Conservation (phyloP, 2,888 invertebrate genomes). For the Rhingia campestris region DNA sequence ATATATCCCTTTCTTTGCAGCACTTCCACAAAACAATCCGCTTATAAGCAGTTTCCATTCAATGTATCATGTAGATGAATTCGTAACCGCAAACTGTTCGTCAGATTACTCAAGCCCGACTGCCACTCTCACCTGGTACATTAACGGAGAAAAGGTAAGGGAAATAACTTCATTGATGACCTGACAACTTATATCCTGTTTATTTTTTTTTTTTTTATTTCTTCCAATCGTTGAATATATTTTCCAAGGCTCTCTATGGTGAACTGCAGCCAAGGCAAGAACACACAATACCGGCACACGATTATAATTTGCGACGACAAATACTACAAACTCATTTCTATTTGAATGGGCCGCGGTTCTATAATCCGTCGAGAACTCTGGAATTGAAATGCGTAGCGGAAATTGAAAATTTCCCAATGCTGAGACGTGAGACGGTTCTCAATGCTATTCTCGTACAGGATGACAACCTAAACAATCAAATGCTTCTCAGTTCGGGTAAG, state of each 20-base stretch:
- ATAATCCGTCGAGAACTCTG: constrained; percentile 79
- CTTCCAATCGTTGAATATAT: constrained; percentile 12
- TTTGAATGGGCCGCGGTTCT: constrained; percentile 81
- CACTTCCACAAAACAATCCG: constrained; percentile 82
- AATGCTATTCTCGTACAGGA: constrained; percentile 80
- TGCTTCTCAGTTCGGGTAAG: constrained; percentile 78
- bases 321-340: constrained; percentile 82
- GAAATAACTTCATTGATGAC: constrained; percentile 39
- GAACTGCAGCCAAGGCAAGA: constrained; percentile 81
- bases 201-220: constrained; percentile 33
- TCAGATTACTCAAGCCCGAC: constrained; percentile 82
- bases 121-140: constrained; percentile 82
- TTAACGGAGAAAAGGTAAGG: constrained; percentile 82
- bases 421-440: constrained; percentile 80
- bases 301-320: constrained; percentile 80
- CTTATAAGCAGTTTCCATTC: constrained; percentile 81
- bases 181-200: constrained; percentile 46
- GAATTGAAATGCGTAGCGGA: constrained; percentile 82
- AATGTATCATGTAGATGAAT: constrained; percentile 82
- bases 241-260: constrained; percentile 79
- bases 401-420: constrained; percentile 81
- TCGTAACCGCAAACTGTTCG: constrained; percentile 82
- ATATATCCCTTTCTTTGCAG: constrained; percentile 74
- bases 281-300: constrained; percentile 81
- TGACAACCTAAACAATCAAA: constrained; percentile 82